Evolutionary conservation across 64 coral and sea anemone species (phyloP).

Genomic region (Stichodactyla helianthus): DNA sequence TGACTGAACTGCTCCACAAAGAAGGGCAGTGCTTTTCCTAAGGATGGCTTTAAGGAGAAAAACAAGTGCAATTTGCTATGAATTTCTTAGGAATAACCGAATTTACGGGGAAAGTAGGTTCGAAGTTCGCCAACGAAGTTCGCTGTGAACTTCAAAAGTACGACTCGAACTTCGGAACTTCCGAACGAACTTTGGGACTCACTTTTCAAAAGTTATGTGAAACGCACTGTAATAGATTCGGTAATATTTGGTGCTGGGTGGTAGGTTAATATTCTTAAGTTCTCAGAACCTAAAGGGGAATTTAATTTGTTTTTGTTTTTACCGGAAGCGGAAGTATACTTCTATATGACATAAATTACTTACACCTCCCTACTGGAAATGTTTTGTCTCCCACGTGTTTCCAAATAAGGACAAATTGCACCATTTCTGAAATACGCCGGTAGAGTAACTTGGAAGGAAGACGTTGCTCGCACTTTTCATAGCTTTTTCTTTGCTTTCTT

Average conservation of each 20-base stretch:
- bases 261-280: background rate
- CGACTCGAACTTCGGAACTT: no score
- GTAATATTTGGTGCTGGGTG: background rate
- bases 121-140: no score
- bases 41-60: no score
- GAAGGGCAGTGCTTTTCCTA: no score
- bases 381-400: constrained; percentile 55
- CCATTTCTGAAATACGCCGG: constrained; percentile 46
- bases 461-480: background rate
- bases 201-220: no score
- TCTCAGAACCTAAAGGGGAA: background rate
- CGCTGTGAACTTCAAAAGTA: no score
- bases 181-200: no score
- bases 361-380: background rate
- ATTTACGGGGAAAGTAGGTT: no score
- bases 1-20: no score
- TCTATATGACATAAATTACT: background rate
- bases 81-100: no score
- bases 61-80: no score
- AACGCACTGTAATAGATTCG: background rate
- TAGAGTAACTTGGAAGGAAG: background rate
- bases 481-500: background rate
- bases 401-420: constrained; percentile 81
- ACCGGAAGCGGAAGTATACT: background rate
- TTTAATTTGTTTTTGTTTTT: constrained; percentile 4